These are phyloP conservation scores for Diploscapter pachys DNA, from an alignment of 1,140 invertebrate species.

Conservation along the genomic window DNA sequence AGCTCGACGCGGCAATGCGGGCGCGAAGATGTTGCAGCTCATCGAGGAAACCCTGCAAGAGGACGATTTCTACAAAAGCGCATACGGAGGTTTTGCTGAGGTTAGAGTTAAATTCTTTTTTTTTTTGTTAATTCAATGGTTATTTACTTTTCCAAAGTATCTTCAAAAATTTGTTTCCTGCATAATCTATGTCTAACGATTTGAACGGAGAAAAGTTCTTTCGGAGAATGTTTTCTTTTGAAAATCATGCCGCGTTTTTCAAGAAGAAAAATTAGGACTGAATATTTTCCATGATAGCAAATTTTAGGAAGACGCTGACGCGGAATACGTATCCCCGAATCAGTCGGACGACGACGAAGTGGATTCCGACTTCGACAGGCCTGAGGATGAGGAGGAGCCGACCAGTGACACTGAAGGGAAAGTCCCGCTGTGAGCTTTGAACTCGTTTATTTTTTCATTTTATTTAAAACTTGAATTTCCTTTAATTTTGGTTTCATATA, in stretches of 20 bases:
- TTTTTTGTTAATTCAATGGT: neutral
- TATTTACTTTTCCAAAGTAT: too few species aligned
- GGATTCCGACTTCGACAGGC: constrained; percentile 44
- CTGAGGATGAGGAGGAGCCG: constrained; percentile 44
- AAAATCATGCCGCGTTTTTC: constrained; percentile 7
- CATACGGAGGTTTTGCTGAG: constrained; percentile 48
- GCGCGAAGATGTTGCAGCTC: constrained; percentile 43
- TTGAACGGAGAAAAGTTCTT: too few species aligned
- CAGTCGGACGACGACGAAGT: constrained; percentile 44
- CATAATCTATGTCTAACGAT: too few species aligned
- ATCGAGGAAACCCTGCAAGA: constrained; percentile 31
- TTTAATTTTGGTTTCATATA: too few species aligned
- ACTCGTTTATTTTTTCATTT: constrained; percentile 8
- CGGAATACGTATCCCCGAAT: constrained; percentile 40
- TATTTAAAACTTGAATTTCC: neutral
- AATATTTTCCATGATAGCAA: too few species aligned
- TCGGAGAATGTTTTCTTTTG: too few species aligned
- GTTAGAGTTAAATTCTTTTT: constrained; percentile 16
- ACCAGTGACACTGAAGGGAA: constrained; percentile 26
- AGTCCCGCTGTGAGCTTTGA: constrained; percentile 18
- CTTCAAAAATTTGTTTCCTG: too few species aligned
- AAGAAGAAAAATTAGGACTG: constrained; percentile 9
- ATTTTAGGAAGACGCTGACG: constrained; percentile 45
- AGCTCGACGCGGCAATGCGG: constrained; percentile 40
- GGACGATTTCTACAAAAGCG: constrained; percentile 47